A percentile compares a stretch with the other conserved stretches of the same genome.
Conservation (phyloP, 1,140 invertebrate genomes). For the Polyergus mexicanus region DNA sequence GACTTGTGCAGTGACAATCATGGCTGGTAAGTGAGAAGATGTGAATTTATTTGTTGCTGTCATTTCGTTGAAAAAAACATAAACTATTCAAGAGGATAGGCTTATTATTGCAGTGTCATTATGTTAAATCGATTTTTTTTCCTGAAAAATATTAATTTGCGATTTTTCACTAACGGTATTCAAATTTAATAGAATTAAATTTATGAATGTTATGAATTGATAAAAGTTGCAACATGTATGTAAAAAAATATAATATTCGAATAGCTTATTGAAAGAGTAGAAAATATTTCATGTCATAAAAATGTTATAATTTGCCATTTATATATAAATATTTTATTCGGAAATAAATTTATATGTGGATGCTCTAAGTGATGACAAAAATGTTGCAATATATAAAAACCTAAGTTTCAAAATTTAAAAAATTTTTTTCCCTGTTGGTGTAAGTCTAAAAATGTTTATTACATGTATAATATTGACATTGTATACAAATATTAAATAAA, state of each 20-base stretch:
- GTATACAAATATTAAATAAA: neutral
- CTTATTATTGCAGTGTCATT: conserved; percentile 2
- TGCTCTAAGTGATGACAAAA: neutral
- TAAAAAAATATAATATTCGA: neutral
- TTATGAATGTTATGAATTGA: neutral
- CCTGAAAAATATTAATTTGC: conserved; percentile 21
- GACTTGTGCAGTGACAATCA: conserved; percentile 84
- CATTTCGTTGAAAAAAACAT: conserved; percentile 43
- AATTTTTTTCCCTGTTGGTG: neutral
- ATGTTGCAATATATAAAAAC: neutral
- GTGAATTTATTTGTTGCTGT: conserved; percentile 34
- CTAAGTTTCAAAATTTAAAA: conserved; percentile 5
- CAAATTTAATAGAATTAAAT: conserved; percentile 16
- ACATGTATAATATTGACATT: neutral
- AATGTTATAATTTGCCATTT: neutral
- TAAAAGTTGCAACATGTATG: conserved; percentile 5
- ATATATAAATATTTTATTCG: neutral
- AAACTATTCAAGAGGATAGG: conserved; percentile 18
- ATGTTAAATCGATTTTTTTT: neutral
- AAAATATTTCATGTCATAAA: neutral
- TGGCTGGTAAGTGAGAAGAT: conserved; percentile 84
- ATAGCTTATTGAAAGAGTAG: neutral
- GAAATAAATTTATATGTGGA: neutral
- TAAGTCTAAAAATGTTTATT: neutral
- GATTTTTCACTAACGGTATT: neutral